These are phyloP conservation scores for Nebria brevicollis DNA, from an alignment of 2,888 invertebrate genomes.

Conservation along the genomic window DNA sequence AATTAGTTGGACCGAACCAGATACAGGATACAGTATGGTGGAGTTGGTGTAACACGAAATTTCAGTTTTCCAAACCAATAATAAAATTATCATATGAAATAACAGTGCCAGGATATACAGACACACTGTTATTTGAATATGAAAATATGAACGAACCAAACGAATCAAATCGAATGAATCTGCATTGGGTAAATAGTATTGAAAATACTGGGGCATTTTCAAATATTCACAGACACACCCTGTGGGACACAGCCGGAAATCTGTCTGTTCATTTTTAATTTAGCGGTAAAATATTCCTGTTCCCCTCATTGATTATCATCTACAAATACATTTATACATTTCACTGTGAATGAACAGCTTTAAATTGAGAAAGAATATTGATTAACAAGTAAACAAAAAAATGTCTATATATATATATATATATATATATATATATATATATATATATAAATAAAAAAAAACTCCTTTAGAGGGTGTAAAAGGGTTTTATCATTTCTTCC, in stretches of 20 bases:
- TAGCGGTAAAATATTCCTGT: constrained; percentile 2
- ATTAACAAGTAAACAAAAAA: background rate
- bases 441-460: too few species aligned
- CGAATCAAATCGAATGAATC: constrained; percentile 15
- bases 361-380: background rate
- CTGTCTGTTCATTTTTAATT: constrained; percentile 2
- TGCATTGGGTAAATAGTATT: constrained; percentile 4
- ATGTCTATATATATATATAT: too few species aligned
- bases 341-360: background rate
- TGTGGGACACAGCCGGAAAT: constrained; percentile 5
- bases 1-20: constrained; percentile 23
- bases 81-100: constrained; percentile 43
- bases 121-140: constrained; percentile 35
- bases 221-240: constrained; percentile 10
- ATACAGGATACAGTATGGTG: background rate
- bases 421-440: too few species aligned
- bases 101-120: constrained; percentile 27
- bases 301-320: background rate
- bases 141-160: constrained; percentile 28
- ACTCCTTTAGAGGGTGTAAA: too few species aligned
- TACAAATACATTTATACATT: background rate
- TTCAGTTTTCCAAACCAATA: constrained; percentile 36
- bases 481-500: background rate
- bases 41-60: constrained; percentile 18
- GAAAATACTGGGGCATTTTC: constrained; percentile 9